Conservation (phyloP, 23 tunicate species). For the Phallusia fumigata region DNA sequence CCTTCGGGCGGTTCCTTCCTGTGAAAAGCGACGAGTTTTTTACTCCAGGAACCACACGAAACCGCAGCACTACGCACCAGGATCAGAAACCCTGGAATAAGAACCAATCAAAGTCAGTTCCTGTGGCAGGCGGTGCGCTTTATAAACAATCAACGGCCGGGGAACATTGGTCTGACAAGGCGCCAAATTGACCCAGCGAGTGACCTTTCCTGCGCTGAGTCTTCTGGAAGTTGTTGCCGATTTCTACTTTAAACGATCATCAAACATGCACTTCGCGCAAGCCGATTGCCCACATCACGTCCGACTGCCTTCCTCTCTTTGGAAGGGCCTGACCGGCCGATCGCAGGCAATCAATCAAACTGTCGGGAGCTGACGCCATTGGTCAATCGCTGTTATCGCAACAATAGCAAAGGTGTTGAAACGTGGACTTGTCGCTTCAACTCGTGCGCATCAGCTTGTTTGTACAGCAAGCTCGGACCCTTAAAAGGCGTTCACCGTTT, state of each 20-base stretch:
- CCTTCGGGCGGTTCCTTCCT: neutral
- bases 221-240: slow-evolving; percentile 16
- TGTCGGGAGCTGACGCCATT: neutral
- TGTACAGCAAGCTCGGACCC: neutral
- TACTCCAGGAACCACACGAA: neutral
- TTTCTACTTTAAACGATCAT: slow-evolving; percentile 8
- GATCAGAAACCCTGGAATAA: neutral
- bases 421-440: slow-evolving; percentile 9
- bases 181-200: slow-evolving; percentile 13
- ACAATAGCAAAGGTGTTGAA: slow-evolving; percentile 1
- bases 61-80: neutral
- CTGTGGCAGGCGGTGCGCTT: neutral
- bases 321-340: slow-evolving; percentile 8
- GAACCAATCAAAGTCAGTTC: neutral
- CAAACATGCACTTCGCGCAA: slow-evolving; percentile 16
- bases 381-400: neutral
- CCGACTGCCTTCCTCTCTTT: neutral
- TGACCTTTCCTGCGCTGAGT: slow-evolving; percentile 10
- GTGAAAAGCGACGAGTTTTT: neutral
- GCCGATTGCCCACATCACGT: slow-evolving; percentile 6
- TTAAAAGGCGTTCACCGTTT: too few relatives aligned
- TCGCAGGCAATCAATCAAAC: slow-evolving; percentile 2
- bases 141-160: neutral
- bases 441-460: slow-evolving; percentile 2
- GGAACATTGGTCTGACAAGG: slow-evolving; percentile 1